Base-by-base conservation (phyloP, 2,888 invertebrate genomes). In the Drosophila anceps region DNA sequence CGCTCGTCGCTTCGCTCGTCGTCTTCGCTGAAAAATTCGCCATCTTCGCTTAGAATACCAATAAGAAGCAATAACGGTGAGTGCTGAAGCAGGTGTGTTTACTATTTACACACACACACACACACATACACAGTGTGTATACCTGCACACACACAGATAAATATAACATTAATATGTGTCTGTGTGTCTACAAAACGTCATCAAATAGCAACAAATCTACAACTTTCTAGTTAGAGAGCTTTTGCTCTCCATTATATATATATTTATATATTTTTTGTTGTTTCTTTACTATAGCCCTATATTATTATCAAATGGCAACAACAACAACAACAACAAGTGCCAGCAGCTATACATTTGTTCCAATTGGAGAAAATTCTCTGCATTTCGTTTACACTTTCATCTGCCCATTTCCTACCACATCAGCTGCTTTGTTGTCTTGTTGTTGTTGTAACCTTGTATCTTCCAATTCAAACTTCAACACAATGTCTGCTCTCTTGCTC, bases 401-500 rank as follows among this genome's bases (percentile, higher is more conserved):
- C 29, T 66, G 53, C 33, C 27, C 61, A 79, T 64, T 65, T 70
- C 57, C 79, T 76, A 73, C 65, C 74, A 76, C 78, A 88, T 88
- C 83, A 84, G 86, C 83, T 84, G 88, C 86, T 82, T 74, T 66
- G 66, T 79, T 64, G 79, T 69, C 66, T 62, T 70, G 55, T 73
- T 85, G 55, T 73, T 85, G 76, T 80, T 88, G 88, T 88, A 84
- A 85, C 86, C 83, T 88, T 85, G 88, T 75, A 60, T 73, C 73
- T 76, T 77, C 66, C 65, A 69, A 62, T 73, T 66, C 68, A 27
- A 81, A 76, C 79, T 76, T 55, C 79, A n/a, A n/a, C n/a, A 60
- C 60, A 62, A 37, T 48, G 77, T 53, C 61, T 65, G 44, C 59
- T 61, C 59, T 60, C 35, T 51, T 46, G 33, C 55, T 62, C 29